A percentile compares a stretch with the other conserved stretches of the same genome.
Conservation (phyloP, 2,888 invertebrate species). For the Ormyrus rosae region DNA sequence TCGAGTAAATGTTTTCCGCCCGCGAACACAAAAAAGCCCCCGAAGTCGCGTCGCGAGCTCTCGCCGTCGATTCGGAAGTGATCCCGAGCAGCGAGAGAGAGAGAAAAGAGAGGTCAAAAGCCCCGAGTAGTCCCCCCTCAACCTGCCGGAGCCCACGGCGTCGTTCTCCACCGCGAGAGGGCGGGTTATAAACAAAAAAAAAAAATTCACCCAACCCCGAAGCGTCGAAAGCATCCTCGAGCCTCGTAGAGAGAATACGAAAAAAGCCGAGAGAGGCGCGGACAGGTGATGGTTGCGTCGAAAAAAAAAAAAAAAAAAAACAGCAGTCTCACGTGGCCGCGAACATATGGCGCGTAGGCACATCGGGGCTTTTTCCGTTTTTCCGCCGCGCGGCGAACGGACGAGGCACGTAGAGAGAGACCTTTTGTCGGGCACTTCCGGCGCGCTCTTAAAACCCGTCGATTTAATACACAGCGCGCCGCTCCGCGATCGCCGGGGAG, state of each 20-base stretch:
- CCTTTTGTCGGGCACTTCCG: neutral
- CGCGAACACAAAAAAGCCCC: too few species aligned
- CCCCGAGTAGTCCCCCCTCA: too few species aligned
- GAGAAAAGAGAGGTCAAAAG: too few species aligned
- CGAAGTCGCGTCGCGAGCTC: too few species aligned
- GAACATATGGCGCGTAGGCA: slow-evolving; percentile 36
- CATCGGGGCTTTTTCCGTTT: neutral
- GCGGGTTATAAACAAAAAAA: neutral
- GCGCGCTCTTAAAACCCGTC: neutral
- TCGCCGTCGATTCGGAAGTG: too few species aligned
- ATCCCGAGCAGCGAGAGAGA: too few species aligned
- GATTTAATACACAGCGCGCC: neutral
- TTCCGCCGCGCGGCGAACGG: neutral
- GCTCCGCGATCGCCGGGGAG: neutral
- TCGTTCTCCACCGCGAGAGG: neutral
- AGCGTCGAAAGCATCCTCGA: neutral
- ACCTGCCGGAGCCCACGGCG: too few species aligned
- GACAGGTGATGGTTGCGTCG: too few species aligned
- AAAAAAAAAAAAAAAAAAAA: neutral
- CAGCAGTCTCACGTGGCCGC: slow-evolving; percentile 7
- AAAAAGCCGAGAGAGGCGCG: neutral
- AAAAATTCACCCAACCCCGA: neutral
- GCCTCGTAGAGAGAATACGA: neutral
- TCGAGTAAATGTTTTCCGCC: too few species aligned
- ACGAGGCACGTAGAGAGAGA: neutral